Conservation (phyloP, 2,113 vertebrate species). For the Garra rufa region DNA sequence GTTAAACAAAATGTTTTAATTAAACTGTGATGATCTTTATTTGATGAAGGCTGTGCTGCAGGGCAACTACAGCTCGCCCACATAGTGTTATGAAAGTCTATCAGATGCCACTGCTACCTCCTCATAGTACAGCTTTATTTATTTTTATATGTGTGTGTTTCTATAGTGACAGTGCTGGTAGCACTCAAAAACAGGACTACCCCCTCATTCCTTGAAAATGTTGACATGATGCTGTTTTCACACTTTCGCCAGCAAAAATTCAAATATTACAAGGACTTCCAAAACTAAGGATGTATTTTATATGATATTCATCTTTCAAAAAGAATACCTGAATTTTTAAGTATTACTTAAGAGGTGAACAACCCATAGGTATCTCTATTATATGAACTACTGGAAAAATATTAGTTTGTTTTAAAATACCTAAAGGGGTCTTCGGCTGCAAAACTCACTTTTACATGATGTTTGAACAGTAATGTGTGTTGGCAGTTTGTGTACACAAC, state of each 20-base stretch:
- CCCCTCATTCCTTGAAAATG: not conserved
- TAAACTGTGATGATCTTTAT: slow-evolving; percentile 27
- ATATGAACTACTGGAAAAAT: not conserved
- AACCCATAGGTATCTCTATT: not conserved
- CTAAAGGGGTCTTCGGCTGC: too few relatives aligned
- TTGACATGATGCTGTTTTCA: not conserved
- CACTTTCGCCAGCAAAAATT: not conserved
- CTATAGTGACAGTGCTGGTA: slow-evolving; percentile 32
- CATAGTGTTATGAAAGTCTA: slow-evolving; percentile 36
- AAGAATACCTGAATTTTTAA: not conserved
- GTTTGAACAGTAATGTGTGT: too few relatives aligned
- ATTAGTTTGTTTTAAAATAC: not conserved
- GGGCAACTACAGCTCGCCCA: slow-evolving; percentile 15
- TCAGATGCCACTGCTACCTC: slow-evolving; percentile 10
- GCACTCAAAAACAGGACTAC: slow-evolving; percentile 6
- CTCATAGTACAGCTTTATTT: slow-evolving; percentile 24
- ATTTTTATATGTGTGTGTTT: slow-evolving; percentile 34
- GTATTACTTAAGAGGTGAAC: not conserved
- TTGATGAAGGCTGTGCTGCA: slow-evolving; percentile 13
- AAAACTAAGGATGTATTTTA: not conserved
- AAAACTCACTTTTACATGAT: too few relatives aligned
- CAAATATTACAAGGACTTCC: not conserved
- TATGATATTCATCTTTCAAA: not conserved
- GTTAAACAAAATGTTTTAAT: slow-evolving; percentile 14
- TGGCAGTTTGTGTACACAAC: too few relatives aligned